Evolutionary conservation across 1,140 invertebrate genomes (phyloP).

Genomic region (Drosophila sturtevanti): DNA sequence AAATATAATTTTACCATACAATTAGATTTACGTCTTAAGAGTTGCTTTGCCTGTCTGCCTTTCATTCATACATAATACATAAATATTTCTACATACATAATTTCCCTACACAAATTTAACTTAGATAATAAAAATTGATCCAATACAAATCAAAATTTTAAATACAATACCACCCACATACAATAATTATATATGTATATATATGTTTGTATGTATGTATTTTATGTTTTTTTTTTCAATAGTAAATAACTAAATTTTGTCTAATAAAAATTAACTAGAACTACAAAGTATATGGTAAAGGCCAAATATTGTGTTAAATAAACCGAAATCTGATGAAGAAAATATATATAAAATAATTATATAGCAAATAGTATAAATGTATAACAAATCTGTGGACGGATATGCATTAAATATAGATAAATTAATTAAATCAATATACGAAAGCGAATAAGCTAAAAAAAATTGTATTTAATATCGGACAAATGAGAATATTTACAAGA

Average conservation of each 20-base stretch:
- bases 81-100: constrained; percentile 44
- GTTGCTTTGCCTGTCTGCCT: constrained; percentile 74
- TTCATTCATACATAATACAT: constrained; percentile 33
- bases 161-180: too few relatives aligned
- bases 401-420: constrained; percentile 54
- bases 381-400: constrained; percentile 73
- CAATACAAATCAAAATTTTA: neutral
- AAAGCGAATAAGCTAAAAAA: constrained; percentile 29
- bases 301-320: constrained; percentile 16
- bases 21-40: constrained; percentile 78
- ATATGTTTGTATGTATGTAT: too few relatives aligned
- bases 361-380: constrained; percentile 11
- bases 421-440: constrained; percentile 33
- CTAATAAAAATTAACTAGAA: constrained; percentile 78
- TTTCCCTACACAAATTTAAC: constrained; percentile 58
- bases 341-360: neutral
- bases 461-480: constrained; percentile 11
- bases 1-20: constrained; percentile 66
- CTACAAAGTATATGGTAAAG: constrained; percentile 20
- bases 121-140: constrained; percentile 47
- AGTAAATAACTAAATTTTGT: constrained; percentile 64
- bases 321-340: neutral
- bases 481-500: neutral
- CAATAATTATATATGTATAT: constrained; percentile 48
- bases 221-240: constrained; percentile 33